Conservation (phyloP, 1,140 invertebrate genomes). For the Sitobion miscanthi region DNA sequence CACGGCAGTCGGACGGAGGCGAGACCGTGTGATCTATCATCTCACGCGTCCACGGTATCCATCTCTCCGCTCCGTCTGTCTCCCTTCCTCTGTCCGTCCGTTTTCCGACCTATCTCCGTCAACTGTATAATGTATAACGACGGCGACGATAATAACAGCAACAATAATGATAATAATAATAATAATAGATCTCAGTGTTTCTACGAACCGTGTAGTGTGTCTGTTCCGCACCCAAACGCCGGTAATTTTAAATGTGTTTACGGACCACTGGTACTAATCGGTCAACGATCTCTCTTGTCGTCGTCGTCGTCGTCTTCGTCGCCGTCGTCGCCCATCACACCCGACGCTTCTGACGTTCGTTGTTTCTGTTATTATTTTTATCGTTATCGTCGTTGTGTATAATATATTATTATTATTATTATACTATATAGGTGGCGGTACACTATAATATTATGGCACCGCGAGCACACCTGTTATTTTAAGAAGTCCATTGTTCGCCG, state of each 20-base stretch:
- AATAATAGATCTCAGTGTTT: constrained; percentile 43
- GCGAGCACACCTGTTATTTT: background rate
- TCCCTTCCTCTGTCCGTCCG: background rate
- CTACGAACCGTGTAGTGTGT: constrained; percentile 42
- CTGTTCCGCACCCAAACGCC: constrained; percentile 55
- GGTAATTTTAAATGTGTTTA: constrained; percentile 55
- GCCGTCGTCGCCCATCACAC: constrained; percentile 9
- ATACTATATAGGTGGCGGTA: no score
- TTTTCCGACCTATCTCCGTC: background rate
- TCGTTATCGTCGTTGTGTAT: background rate
- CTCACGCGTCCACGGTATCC: background rate
- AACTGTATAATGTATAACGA: background rate
- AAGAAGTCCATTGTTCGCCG: constrained; percentile 16
- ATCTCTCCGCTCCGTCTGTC: background rate
- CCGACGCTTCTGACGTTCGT: constrained; percentile 23
- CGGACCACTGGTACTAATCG: constrained; percentile 56
- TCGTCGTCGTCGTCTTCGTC: background rate
- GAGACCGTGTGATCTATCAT: constrained; percentile 28
- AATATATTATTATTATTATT: background rate
- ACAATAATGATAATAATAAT: background rate
- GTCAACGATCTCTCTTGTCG: constrained; percentile 50
- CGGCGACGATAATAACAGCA: constrained; percentile 23
- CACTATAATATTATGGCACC: background rate
- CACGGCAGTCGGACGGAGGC: background rate
- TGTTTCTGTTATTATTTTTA: constrained; percentile 25